Conservation (phyloP, 2,888 invertebrate species). For the Scaptomyza flava region DNA sequence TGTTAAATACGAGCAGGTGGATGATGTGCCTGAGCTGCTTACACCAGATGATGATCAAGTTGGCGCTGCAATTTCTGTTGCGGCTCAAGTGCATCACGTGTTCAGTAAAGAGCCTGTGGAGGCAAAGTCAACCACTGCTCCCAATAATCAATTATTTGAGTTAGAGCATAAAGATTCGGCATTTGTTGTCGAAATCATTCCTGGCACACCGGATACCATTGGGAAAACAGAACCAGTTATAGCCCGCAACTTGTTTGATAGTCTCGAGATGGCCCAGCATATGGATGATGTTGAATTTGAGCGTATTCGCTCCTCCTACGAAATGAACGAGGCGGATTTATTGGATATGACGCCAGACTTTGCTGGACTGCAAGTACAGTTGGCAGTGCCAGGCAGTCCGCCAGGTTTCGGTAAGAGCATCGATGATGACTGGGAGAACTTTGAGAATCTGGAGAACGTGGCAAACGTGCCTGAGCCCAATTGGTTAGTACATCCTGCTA, state of each 20-base stretch:
- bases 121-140: neutral
- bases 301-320: slow-evolving; percentile 69
- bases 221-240: slow-evolving; percentile 19
- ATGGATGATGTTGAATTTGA: slow-evolving; percentile 64
- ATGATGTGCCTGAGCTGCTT: slow-evolving; percentile 69
- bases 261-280: slow-evolving; percentile 46
- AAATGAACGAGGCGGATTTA: slow-evolving; percentile 76
- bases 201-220: slow-evolving; percentile 54
- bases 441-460: slow-evolving; percentile 63
- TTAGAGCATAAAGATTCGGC: slow-evolving; percentile 45
- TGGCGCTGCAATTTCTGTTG: slow-evolving; percentile 58
- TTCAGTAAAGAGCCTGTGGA: neutral
- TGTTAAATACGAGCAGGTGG: slow-evolving; percentile 76
- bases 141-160: slow-evolving; percentile 6
- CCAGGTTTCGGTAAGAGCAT: slow-evolving; percentile 78
- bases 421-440: slow-evolving; percentile 78
- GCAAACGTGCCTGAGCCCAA: slow-evolving; percentile 41
- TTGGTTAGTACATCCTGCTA: slow-evolving; percentile 50
- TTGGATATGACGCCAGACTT: slow-evolving; percentile 55
- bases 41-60: slow-evolving; percentile 62
- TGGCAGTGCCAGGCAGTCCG: slow-evolving; percentile 37
- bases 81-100: slow-evolving; percentile 59
- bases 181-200: slow-evolving; percentile 65
- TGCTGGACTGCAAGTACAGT: slow-evolving; percentile 22
- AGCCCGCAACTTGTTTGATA: slow-evolving; percentile 44